phyloP scores from a whole-genome alignment of 2,797 vertebrate species.

The Schizothorax lantsangensis region DNA sequence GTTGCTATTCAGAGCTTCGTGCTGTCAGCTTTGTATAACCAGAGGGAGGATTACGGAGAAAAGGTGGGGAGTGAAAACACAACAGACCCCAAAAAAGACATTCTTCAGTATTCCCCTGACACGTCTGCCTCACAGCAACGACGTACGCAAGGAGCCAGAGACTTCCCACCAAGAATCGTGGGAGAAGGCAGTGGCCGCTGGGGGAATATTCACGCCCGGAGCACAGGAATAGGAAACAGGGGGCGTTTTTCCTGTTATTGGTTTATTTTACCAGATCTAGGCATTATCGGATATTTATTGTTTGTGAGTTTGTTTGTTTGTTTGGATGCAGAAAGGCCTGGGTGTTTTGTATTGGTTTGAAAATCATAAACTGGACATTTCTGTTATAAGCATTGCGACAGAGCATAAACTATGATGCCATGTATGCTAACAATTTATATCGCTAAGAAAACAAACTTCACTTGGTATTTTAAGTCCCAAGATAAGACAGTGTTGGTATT shows the following conservation, averaged over 20 bases:
- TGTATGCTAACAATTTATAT: background rate
- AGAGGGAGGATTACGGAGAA: constrained; percentile 15
- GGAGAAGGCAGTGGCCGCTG: constrained; percentile 46
- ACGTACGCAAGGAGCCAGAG: constrained; percentile 49
- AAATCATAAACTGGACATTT: background rate
- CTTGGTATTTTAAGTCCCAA: background rate
- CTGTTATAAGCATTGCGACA: background rate
- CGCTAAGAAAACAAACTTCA: background rate
- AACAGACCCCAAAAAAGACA: constrained; percentile 55
- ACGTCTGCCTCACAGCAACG: constrained; percentile 52
- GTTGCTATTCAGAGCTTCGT: constrained; percentile 42
- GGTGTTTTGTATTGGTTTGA: constrained; percentile 7
- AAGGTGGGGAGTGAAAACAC: constrained; percentile 57
- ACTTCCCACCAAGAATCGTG: constrained; percentile 60
- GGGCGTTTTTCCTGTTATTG: constrained; percentile 50
- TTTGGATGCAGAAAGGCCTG: background rate
- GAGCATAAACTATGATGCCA: constrained; percentile 12
- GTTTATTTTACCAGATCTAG: constrained; percentile 57
- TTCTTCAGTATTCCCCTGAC: constrained; percentile 62
- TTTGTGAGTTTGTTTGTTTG: constrained; percentile 18
- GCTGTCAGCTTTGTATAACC: constrained; percentile 31
- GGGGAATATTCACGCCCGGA: constrained; percentile 56
- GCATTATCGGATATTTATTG: constrained; percentile 38
- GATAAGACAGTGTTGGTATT: background rate
- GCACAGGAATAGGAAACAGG: constrained; percentile 55